A percentile compares a stretch with the other conserved stretches of the same genome.
phyloP scores from a whole-genome alignment of 2,113 vertebrate species.

The Nanorana parkeri region DNA sequence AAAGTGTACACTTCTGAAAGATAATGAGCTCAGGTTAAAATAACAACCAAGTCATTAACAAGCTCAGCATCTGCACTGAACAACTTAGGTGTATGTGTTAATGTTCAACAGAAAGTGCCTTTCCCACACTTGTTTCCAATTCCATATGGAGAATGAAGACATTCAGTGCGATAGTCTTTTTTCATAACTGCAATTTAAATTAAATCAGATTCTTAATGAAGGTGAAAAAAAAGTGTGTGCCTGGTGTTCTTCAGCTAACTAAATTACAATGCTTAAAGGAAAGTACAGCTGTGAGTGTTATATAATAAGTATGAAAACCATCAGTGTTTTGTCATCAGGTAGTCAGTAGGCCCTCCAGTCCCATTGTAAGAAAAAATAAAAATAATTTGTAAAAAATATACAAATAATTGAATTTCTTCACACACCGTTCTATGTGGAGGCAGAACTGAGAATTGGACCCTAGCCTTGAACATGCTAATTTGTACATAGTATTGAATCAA shows the following conservation, averaged over 20 bases:
- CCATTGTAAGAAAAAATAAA: too few species aligned
- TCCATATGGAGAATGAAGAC: slow-evolving; percentile 46
- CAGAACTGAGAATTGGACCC: too few species aligned
- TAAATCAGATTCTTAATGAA: slow-evolving; percentile 40
- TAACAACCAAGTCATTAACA: slow-evolving; percentile 37
- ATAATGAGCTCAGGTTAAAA: slow-evolving; percentile 18
- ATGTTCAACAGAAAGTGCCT: slow-evolving; percentile 7
- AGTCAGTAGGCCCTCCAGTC: too few species aligned
- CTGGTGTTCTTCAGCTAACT: not conserved
- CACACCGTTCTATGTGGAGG: too few species aligned
- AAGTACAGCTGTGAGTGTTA: not conserved
- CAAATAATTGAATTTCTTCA: too few species aligned
- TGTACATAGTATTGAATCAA: too few species aligned
- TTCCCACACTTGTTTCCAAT: not conserved
- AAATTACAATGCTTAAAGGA: slow-evolving; percentile 9
- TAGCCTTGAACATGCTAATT: too few species aligned
- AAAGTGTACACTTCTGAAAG: not conserved
- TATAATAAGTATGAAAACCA: too few species aligned
- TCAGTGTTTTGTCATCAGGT: too few species aligned
- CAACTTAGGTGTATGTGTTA: slow-evolving; percentile 7
- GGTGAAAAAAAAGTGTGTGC: not conserved
- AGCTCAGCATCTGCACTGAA: slow-evolving; percentile 3
- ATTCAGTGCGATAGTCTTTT: slow-evolving; percentile 34
- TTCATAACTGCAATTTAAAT: slow-evolving; percentile 42
- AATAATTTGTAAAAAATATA: too few species aligned